These are phyloP conservation scores for Limosa lapponica DNA, from an alignment of 2,797 vertebrate genomes.

Conservation along the genomic window DNA sequence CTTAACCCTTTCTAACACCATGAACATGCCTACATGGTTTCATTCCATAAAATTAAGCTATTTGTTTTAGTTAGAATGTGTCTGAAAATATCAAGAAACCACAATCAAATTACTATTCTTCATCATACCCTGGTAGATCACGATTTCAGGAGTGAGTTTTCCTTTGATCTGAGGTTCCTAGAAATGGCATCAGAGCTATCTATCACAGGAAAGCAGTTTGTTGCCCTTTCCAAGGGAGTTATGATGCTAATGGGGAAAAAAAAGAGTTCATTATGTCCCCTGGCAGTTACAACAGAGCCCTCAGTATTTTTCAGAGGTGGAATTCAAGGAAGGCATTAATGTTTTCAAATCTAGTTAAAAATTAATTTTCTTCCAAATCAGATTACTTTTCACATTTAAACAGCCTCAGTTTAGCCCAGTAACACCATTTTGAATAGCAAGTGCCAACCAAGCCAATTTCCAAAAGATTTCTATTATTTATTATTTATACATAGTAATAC, in stretches of 20 bases:
- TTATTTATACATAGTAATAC: neutral
- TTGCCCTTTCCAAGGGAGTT: neutral
- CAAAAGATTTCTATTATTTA: neutral
- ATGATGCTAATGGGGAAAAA: neutral
- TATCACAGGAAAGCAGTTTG: neutral
- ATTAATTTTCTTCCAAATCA: neutral
- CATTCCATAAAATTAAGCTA: slow-evolving; percentile 12
- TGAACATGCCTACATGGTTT: neutral
- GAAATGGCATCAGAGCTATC: neutral
- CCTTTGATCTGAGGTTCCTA: neutral
- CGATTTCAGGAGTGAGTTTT: neutral
- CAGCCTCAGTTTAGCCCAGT: neutral
- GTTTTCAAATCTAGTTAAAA: neutral
- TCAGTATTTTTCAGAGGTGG: neutral
- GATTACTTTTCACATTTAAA: neutral
- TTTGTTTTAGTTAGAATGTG: slow-evolving; percentile 35
- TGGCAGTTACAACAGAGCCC: neutral
- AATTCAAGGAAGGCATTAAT: neutral
- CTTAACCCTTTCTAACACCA: neutral
- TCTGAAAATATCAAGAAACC: neutral
- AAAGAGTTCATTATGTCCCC: neutral
- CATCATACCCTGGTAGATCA: neutral
- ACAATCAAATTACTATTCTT: neutral
- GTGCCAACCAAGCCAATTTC: neutral
- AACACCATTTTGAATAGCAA: neutral